Conservation (phyloP, 2,113 vertebrate genomes). For the Etheostoma cragini region DNA sequence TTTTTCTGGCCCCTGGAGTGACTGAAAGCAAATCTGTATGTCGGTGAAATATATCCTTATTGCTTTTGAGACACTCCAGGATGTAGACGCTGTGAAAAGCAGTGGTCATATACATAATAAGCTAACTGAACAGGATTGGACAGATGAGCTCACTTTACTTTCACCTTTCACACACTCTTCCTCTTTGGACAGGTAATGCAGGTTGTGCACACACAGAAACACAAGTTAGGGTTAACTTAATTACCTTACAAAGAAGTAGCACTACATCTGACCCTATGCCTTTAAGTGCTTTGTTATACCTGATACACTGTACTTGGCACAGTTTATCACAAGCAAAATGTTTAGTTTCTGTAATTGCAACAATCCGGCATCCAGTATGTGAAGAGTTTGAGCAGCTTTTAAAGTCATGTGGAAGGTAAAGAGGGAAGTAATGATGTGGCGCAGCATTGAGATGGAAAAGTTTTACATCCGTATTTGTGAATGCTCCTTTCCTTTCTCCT, state of each 20-base stretch:
- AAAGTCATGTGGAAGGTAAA: constrained; percentile 15
- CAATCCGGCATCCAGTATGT: background rate
- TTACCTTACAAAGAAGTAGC: constrained; percentile 3
- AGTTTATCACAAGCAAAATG: background rate
- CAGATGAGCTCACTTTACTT: constrained; percentile 24
- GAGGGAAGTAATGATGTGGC: constrained; percentile 21
- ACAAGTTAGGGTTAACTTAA: background rate
- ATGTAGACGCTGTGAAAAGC: constrained; percentile 36
- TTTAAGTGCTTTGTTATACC: background rate
- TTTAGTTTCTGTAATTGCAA: constrained; percentile 1
- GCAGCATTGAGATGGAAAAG: constrained; percentile 36
- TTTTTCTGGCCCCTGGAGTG: background rate
- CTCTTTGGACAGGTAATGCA: background rate
- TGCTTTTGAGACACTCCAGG: constrained; percentile 47
- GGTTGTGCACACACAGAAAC: background rate
- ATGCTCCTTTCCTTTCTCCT: constrained; percentile 50
- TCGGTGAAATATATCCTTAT: constrained; percentile 30
- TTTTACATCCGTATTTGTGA: constrained; percentile 58
- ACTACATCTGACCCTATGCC: background rate
- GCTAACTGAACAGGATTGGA: constrained; percentile 34
- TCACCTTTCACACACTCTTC: constrained; percentile 29
- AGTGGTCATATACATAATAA: constrained; percentile 34
- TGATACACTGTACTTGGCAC: background rate
- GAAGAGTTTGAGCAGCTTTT: constrained; percentile 8
- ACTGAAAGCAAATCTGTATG: constrained; percentile 7